Base-by-base conservation (phyloP, 2,888 invertebrate genomes). In the Chromoteleia sp. region DNA sequence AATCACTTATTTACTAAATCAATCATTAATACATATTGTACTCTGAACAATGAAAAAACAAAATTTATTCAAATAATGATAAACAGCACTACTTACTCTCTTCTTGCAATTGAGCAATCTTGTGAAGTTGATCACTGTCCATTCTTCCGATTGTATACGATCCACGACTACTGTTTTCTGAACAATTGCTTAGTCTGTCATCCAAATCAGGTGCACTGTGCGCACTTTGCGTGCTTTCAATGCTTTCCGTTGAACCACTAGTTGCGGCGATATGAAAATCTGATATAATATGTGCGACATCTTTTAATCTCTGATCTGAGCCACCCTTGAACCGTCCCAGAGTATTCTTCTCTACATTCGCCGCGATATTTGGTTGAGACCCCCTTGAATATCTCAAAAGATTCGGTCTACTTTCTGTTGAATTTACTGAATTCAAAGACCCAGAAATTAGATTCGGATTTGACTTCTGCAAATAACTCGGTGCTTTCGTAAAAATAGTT, bases 131-230 rank as follows among this genome's bases (percentile, higher is more conserved):
- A 30, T 89, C 87, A 7, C 88, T 84, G 73, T 88, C 89, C 83
- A 87, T 88, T 4, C 85, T 84, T 29, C 83, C 83, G 21, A 84
- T 86, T n/a, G 85, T 87, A 39, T 88, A 90, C 0, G 89, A 90
- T 41, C 87, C 87, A 8, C 87, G 87, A 71, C 88, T 89, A 73
- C 89, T 88, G 61, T 88, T 88, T 25, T 92, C 91, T 2, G 91
- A 91, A 63, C 90, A 89, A 3, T 88, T 85, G 54, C 91, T 91
- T 15, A 90, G 84, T 50, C 89, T 83, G 41, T 91, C 92, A 41
- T 91, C 91, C 1, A 91, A 81, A 77, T 91, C 92, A 0, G 91
- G 91, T 0, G 90, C 91, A 74, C 91, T 91, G 61, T 89, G 90
- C 12, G 88, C 88, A 63, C 91, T 91, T 33, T 88, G 89, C 0